Conservation (phyloP, 1,140 invertebrate genomes). For the Sipha flava region DNA sequence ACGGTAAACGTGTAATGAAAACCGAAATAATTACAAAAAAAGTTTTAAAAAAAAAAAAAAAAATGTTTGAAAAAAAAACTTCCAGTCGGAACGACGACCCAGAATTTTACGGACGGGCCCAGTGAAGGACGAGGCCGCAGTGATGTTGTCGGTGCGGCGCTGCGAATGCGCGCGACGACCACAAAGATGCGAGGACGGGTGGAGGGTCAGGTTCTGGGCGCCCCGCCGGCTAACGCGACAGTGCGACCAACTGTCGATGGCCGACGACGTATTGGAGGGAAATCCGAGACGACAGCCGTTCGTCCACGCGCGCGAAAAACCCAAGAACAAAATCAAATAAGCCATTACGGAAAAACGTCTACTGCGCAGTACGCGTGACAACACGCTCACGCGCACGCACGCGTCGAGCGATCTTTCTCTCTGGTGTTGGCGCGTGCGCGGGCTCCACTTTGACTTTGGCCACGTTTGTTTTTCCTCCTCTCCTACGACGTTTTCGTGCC, state of each 20-base stretch:
- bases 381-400: not conserved
- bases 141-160: not conserved
- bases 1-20: not conserved
- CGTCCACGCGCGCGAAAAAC: not conserved
- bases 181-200: not conserved
- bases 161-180: not conserved
- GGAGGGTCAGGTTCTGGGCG: not conserved
- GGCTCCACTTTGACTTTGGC: too few relatives aligned
- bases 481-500: too few relatives aligned
- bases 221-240: not conserved
- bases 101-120: constrained; percentile 26
- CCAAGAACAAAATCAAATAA: not conserved
- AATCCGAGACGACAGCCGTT: not conserved
- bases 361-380: not conserved
- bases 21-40: not conserved
- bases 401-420: too few relatives aligned
- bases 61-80: not conserved
- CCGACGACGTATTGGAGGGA: not conserved
- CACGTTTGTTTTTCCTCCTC: not conserved
- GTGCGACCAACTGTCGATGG: not conserved
- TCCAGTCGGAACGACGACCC: constrained; percentile 16
- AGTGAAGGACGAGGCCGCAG: constrained; percentile 31
- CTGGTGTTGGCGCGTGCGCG: too few relatives aligned
- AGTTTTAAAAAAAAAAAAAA: not conserved
- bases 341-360: not conserved